A percentile compares a stretch with the other conserved stretches of the same genome.
These are phyloP conservation scores for Nylanderia fulva DNA, from an alignment of 1,140 invertebrate species.

Conservation along the genomic window DNA sequence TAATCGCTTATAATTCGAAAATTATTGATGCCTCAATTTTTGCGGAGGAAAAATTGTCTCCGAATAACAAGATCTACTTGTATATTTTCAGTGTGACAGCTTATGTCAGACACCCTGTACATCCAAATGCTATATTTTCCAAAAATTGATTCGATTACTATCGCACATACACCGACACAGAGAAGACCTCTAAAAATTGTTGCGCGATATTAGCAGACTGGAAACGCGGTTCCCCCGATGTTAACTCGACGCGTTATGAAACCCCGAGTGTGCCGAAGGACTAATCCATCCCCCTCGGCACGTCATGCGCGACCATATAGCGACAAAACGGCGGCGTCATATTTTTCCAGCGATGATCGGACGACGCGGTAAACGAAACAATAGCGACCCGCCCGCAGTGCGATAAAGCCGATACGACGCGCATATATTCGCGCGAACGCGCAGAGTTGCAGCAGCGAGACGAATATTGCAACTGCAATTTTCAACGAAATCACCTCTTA, in stretches of 20 bases:
- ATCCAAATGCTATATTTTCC: too few species aligned
- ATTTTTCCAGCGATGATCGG: constrained; percentile 47
- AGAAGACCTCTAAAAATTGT: neutral
- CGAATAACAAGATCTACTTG: too few species aligned
- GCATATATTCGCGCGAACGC: constrained; percentile 29
- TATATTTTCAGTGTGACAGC: too few species aligned
- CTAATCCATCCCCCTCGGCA: constrained; percentile 15
- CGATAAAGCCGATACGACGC: constrained; percentile 37
- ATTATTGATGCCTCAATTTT: too few species aligned
- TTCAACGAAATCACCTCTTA: neutral
- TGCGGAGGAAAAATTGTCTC: too few species aligned
- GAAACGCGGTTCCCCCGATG: neutral
- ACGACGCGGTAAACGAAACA: constrained; percentile 19
- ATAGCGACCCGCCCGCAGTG: constrained; percentile 9
- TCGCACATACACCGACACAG: neutral
- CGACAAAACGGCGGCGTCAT: constrained; percentile 28
- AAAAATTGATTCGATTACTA: neutral
- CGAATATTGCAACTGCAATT: constrained; percentile 8
- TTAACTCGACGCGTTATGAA: constrained; percentile 25
- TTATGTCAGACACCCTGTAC: too few species aligned
- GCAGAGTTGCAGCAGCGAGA: constrained; percentile 38
- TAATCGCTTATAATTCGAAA: too few species aligned
- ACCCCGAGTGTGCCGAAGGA: constrained; percentile 8
- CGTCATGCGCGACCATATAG: neutral
- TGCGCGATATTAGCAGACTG: neutral